phyloP scores from a whole-genome alignment of 2,113 vertebrate species.

The Phalacrocorax aristotelis region DNA sequence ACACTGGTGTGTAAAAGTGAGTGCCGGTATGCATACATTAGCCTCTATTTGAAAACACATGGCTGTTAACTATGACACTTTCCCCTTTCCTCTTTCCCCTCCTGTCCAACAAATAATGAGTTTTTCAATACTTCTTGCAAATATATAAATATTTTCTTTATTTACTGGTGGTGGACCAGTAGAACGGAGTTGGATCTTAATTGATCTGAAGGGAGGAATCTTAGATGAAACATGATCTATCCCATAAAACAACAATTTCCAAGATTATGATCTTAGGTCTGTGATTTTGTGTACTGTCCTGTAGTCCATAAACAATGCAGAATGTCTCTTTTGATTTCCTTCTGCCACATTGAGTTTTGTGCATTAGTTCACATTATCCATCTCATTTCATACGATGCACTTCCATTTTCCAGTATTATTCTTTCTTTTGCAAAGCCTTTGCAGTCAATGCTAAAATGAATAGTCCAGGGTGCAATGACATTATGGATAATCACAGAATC shows the following conservation, averaged over 20 bases:
- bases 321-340: neutral
- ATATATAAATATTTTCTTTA: neutral
- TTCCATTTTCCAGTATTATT: neutral
- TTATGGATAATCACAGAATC: neutral
- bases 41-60: neutral
- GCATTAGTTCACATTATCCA: neutral
- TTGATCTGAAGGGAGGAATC: neutral
- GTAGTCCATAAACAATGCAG: neutral
- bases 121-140: neutral
- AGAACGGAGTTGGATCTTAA: neutral
- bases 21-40: neutral
- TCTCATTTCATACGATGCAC: neutral
- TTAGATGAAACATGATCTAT: neutral
- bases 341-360: neutral
- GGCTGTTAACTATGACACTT: constrained; percentile 27
- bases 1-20: neutral
- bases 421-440: constrained; percentile 1
- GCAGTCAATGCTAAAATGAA: neutral
- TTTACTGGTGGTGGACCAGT: neutral
- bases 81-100: neutral
- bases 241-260: neutral
- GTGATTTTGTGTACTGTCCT: neutral
- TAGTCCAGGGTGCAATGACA: neutral
- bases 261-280: neutral
- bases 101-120: neutral